A percentile compares a stretch with the other conserved stretches of the same genome.
Conservation (phyloP, 2,113 vertebrate genomes). For the Alligator sinensis region DNA sequence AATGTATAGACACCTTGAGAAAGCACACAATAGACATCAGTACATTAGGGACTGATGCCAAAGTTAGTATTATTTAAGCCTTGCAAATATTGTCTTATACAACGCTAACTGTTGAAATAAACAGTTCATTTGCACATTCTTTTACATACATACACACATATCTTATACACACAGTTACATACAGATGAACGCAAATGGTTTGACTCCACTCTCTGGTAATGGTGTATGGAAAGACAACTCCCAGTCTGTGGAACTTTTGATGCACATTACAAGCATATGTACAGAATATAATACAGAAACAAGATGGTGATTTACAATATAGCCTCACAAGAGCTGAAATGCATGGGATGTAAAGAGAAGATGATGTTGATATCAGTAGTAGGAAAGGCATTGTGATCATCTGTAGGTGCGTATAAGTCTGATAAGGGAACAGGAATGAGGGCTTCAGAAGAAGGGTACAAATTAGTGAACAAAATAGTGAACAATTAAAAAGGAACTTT, state of each 20-base stretch:
- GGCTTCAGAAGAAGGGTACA: too few species aligned
- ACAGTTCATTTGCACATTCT: background rate
- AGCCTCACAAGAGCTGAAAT: background rate
- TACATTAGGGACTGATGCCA: background rate
- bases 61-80: background rate
- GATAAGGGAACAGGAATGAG: too few species aligned
- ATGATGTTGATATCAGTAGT: background rate
- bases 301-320: background rate
- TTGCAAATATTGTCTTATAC: background rate
- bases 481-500: too few species aligned
- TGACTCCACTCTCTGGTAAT: too few species aligned
- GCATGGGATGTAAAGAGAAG: background rate
- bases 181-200: background rate
- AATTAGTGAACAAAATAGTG: too few species aligned
- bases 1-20: background rate
- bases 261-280: background rate
- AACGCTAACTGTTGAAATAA: background rate
- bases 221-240: background rate
- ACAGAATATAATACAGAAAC: background rate
- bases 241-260: background rate
- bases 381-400: background rate
- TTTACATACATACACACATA: rapidly evolving
- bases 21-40: background rate
- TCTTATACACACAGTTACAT: background rate
- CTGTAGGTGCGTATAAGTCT: too few species aligned